Base-by-base conservation (phyloP, 2,888 invertebrate species). In the Andrena bicolor region DNA sequence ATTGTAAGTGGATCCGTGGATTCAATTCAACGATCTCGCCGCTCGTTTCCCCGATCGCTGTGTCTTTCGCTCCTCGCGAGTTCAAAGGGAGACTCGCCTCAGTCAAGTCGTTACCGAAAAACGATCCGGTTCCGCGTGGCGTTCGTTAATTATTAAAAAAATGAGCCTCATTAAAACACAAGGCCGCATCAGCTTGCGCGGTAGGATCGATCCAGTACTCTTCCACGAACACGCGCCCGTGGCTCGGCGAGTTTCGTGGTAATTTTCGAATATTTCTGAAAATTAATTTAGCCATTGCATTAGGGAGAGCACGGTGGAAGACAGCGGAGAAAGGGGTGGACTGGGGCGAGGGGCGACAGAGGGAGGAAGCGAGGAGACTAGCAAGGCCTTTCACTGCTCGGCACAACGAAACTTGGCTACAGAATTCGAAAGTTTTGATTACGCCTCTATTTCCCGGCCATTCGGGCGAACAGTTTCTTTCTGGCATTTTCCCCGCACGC, bases 351-450 rank as follows among this genome's bases (percentile, higher is more conserved):
- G 20, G 13, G 16, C 41, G 13, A 41, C 41, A 13, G 10, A 28
- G 16, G 23, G 60, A 49, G 61, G 49, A 61, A 28, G n/a, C 26
- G 49, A 32, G 30, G n/a, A 13, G n/a, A 20, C 60, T 28, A 70
- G 68, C 75, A 61, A 49, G 53, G 32, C 48, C 8, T 20, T 75
- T 69, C 63, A 64, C 58, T 48, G 75, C 74, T 60, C 71, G 60
- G 71, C 77, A 68, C 56, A 70, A 49, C 64, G 71, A 60, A 81
- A 81, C 78, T 80, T 61, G 35, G n/a, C 16, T 71, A 63, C 76
- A 76, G 84, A 82, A 75, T 81, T 81, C 76, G 76, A 83, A 88
- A 86, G 76, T 83, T 88, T 80, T 82, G 82, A 86, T 83, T 80
- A 82, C 60, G 66, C 63, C 78, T 68, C 78, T 78, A 26, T 60